Base-by-base conservation (phyloP, 2,797 vertebrate species). In the Lepilemur septentrionalis region DNA sequence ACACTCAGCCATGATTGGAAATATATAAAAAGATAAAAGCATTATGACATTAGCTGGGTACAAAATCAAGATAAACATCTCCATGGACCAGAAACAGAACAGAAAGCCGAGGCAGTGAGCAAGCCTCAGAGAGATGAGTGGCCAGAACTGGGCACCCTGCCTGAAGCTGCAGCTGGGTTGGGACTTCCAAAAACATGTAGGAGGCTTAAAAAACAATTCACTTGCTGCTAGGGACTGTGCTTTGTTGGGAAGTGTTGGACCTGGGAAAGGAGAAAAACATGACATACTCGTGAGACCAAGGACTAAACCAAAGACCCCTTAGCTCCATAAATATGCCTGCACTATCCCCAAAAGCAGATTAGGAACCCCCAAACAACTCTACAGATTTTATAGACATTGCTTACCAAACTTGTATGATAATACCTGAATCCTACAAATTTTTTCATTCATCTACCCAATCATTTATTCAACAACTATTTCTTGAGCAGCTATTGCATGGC, bases 41-140 rank as follows among this genome's bases (percentile, higher is more conserved):
- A 52, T 87, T 91, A 73, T 96, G 95, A 90, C 84, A 93, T 96
- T 90, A 92, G 89, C 80, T 89, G 72, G 81, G 83, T 97, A 95
- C 87, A 96, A 94, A 94, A 73, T 81, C 72, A 90, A 97, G 95
- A 93, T 93, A 92, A 97, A 63, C 84, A 94, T 96, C 95, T 96
- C 93, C 43, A 20, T 4, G 67, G 69, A 83, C 69, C 59, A 82
- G 82, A 93, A 95, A 95, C 63, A 95, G 87, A 97, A 87, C 52
- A 87, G 41, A 93, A 85, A 92, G 87, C 35, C 59, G 65, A 80
- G 7, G 91, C 30, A 57, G 15, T n/a, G 57, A 91, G n/a, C 85
- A 84, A 83, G 43, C 22, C 61, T 89, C 14, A 15, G 63, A 67
- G 30, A 84, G 86, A 84, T 50, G 46, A 83, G 70, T 35, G 48